These are phyloP conservation scores for Mizuhopecten yessoensis DNA, from an alignment of 1,140 invertebrate genomes.

Conservation along the genomic window DNA sequence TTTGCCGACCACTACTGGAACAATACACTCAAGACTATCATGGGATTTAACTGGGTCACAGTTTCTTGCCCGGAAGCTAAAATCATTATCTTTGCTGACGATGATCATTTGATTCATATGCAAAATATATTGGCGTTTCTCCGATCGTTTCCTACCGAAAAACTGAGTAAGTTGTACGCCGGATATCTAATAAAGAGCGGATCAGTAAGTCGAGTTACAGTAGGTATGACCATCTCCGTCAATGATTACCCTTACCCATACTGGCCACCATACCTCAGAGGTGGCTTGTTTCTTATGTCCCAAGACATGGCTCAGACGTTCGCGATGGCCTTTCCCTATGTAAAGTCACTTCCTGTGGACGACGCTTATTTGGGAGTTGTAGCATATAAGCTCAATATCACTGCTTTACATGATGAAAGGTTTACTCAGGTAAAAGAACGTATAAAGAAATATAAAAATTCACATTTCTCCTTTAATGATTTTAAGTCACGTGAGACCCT, in stretches of 20 bases:
- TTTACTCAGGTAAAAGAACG: background rate
- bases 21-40: constrained; percentile 65
- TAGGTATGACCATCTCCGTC: background rate
- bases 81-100: constrained; percentile 1
- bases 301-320: background rate
- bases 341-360: constrained; percentile 37
- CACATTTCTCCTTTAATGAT: background rate
- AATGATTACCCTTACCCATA: constrained; percentile 6
- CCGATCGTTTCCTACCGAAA: background rate
- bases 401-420: background rate
- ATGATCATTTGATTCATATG: constrained; percentile 42
- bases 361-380: constrained; percentile 46
- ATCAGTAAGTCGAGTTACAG: background rate
- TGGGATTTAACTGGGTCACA: constrained; percentile 68
- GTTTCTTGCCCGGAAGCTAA: background rate
- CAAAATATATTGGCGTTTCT: constrained; percentile 25
- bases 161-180: background rate
- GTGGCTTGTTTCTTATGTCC: background rate
- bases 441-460: background rate
- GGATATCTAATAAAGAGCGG: background rate
- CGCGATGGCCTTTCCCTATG: constrained; percentile 15
- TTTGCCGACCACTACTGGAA: constrained; percentile 42
- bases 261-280: background rate
- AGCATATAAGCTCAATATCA: background rate
- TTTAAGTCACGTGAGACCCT: background rate